A percentile compares a stretch with the other conserved stretches of the same genome.
phyloP scores from a whole-genome alignment of 2,888 invertebrate species.

The Gastracanthus pulcherrimus region DNA sequence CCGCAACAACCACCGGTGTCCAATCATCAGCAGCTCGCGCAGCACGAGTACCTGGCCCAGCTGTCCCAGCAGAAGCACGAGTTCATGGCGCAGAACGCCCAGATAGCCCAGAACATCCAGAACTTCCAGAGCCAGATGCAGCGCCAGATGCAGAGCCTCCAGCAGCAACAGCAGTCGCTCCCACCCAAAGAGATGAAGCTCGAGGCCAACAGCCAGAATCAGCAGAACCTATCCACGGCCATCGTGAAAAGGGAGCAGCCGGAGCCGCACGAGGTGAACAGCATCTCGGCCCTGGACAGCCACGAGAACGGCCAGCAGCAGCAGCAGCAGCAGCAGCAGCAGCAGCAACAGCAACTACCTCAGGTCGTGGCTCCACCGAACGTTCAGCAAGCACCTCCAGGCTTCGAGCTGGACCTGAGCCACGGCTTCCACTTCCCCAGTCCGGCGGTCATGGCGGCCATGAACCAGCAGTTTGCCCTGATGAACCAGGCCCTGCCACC shows the following conservation, averaged over 20 bases:
- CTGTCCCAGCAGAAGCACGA: conserved; percentile 71
- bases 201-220: conserved; percentile 66
- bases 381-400: conserved; percentile 68
- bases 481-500: conserved; percentile 79
- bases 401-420: conserved; percentile 73
- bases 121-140: conserved; percentile 74
- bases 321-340: conserved; percentile 42
- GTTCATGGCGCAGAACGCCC: conserved; percentile 74
- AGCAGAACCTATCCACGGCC: conserved; percentile 61
- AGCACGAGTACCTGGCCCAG: conserved; percentile 49
- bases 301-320: conserved; percentile 68
- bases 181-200: conserved; percentile 70
- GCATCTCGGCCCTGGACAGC: conserved; percentile 57
- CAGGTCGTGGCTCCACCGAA: conserved; percentile 62
- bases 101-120: conserved; percentile 73
- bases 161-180: conserved; percentile 64
- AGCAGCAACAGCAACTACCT: conserved; percentile 58
- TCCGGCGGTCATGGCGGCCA: conserved; percentile 77
- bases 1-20: conserved; percentile 28
- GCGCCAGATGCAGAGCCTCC: conserved; percentile 73
- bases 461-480: conserved; percentile 78
- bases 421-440: conserved; percentile 76
- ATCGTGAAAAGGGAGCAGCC: conserved; percentile 68
- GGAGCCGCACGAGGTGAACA: conserved; percentile 56
- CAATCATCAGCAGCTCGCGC: conserved; percentile 31